Evolutionary conservation across 2,797 vertebrate species (phyloP).

Genomic region (Acridotheres tristis): DNA sequence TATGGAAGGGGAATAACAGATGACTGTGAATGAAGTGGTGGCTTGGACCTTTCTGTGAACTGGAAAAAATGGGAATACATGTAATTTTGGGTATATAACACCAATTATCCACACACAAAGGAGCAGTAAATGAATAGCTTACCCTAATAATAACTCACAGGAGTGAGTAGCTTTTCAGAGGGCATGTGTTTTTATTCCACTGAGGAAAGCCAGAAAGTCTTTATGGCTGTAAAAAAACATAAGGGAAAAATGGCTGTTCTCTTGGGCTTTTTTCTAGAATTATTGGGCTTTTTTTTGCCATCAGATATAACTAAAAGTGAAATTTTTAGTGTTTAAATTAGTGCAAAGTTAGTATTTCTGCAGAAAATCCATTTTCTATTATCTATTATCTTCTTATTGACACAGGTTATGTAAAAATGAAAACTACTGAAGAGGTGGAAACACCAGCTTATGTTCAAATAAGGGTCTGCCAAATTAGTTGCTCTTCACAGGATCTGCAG

Average conservation of each 20-base stretch:
- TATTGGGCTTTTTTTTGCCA: not conserved
- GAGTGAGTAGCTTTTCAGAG: not conserved
- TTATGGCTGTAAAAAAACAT: not conserved
- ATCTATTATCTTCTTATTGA: not conserved
- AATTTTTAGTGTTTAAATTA: not conserved
- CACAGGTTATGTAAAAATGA: rapidly evolving
- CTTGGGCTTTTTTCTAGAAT: not conserved
- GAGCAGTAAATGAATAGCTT: not conserved
- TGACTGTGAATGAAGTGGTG: not conserved
- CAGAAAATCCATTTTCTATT: not conserved
- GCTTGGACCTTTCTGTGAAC: not conserved
- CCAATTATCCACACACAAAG: not conserved
- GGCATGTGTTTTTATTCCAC: not conserved
- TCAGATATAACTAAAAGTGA: not conserved
- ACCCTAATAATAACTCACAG: not conserved
- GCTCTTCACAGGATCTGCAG: not conserved
- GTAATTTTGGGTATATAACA: not conserved
- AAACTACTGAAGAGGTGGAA: not conserved
- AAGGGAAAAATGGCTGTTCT: rapidly evolving
- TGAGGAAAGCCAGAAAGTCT: not conserved
- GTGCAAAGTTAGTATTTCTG: not conserved
- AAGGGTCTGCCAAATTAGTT: not conserved
- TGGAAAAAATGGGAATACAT: not conserved
- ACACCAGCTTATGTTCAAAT: not conserved
- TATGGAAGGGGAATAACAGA: not conserved